phyloP scores from a whole-genome alignment of 2,113 vertebrate genomes.

The Periophthalmodon schlosseri region DNA sequence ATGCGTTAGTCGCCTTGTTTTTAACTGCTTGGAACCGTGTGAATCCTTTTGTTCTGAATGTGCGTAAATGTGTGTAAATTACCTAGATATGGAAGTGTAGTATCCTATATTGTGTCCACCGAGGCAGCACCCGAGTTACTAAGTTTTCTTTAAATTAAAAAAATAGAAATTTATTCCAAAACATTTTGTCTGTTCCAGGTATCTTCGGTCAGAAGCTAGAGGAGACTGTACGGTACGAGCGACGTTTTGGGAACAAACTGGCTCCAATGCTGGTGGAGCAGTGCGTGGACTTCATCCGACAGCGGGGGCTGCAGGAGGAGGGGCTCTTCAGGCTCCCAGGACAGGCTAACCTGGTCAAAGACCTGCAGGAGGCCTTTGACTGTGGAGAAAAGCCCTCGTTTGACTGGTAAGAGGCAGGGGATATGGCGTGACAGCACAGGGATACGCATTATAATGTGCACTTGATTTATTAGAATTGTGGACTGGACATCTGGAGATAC shows the following conservation, averaged over 20 bases:
- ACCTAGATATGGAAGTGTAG: slow-evolving; percentile 57
- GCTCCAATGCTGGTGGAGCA: slow-evolving; percentile 97
- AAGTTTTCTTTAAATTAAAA: not conserved
- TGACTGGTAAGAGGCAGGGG: slow-evolving; percentile 82
- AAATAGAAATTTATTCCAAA: slow-evolving; percentile 29
- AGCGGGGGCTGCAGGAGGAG: slow-evolving; percentile 89
- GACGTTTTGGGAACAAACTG: slow-evolving; percentile 87
- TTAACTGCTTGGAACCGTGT: slow-evolving; percentile 11
- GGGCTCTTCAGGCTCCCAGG: slow-evolving; percentile 93
- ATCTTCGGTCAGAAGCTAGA: slow-evolving; percentile 98
- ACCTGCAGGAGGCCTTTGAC: slow-evolving; percentile 95
- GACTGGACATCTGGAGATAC: not conserved
- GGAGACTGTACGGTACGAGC: slow-evolving; percentile 93
- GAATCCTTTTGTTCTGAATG: not conserved
- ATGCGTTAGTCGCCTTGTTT: not conserved
- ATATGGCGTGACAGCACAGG: not conserved
- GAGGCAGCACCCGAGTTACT: not conserved
- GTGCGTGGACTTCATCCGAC: slow-evolving; percentile 95
- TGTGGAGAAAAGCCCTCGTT: slow-evolving; percentile 96
- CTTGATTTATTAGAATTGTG: not conserved
- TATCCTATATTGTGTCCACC: slow-evolving; percentile 36
- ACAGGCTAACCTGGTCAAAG: slow-evolving; percentile 96
- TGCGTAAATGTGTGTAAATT: slow-evolving; percentile 30
- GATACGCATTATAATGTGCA: not conserved
- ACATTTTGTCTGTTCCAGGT: slow-evolving; percentile 71